phyloP scores from a whole-genome alignment of 2,113 vertebrate genomes.

The Mustela nigripes region DNA sequence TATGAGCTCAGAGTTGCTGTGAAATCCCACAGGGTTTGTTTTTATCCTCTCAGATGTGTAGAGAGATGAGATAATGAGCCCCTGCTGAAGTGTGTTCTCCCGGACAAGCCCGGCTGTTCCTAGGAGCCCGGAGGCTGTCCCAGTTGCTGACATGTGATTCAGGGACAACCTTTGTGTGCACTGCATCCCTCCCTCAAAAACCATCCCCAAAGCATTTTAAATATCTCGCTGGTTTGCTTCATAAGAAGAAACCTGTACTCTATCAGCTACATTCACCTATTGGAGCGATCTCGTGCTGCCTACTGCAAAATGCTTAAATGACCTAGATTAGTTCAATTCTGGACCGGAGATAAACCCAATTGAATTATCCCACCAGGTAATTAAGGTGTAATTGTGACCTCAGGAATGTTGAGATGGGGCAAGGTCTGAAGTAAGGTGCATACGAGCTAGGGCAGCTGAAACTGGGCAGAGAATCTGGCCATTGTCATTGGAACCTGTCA shows the following conservation, averaged over 20 bases:
- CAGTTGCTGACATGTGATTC: not conserved
- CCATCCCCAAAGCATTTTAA: not conserved
- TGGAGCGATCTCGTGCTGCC: not conserved
- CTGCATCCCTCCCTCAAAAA: not conserved
- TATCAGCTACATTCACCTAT: not conserved
- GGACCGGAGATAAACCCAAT: not conserved
- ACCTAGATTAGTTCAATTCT: not conserved
- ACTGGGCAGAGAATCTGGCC: not conserved
- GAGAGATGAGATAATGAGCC: slow-evolving; percentile 16
- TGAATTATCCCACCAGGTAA: not conserved
- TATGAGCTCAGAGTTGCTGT: not conserved
- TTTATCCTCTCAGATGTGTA: not conserved
- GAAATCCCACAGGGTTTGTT: slow-evolving; percentile 28
- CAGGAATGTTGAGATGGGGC: not conserved
- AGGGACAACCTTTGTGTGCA: not conserved
- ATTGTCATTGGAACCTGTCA: not conserved
- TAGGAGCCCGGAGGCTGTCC: not conserved
- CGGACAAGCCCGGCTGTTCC: not conserved
- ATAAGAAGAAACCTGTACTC: not conserved
- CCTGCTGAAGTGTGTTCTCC: not conserved
- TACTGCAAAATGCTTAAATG: not conserved
- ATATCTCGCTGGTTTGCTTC: not conserved
- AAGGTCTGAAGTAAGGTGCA: not conserved
- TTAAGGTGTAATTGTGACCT: not conserved
- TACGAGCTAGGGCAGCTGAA: not conserved